These are phyloP conservation scores for Pangasius larnaudii DNA, from an alignment of 2,797 vertebrate species.

Conservation along the genomic window DNA sequence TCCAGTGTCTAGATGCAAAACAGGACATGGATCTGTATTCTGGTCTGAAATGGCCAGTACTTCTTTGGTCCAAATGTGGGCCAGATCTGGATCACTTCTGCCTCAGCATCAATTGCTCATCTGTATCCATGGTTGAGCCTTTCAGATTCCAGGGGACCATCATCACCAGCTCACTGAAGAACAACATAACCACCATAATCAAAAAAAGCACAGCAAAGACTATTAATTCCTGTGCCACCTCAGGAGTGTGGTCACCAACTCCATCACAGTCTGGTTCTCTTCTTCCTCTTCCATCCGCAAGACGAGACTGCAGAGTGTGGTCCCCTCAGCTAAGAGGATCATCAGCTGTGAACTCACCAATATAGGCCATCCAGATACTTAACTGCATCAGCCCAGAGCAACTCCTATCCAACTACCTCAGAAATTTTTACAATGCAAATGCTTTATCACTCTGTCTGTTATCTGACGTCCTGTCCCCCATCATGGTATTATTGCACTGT, in stretches of 20 bases:
- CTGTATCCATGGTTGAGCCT: neutral
- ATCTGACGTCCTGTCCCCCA: neutral
- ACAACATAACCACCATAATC: neutral
- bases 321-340: neutral
- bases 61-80: neutral
- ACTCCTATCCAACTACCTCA: neutral
- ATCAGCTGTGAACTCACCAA: neutral
- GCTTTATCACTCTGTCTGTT: neutral
- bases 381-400: neutral
- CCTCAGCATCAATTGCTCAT: neutral
- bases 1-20: neutral
- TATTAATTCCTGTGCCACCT: neutral
- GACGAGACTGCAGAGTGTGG: neutral
- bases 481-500: neutral
- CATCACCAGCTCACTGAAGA: neutral
- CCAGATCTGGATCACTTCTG: constrained; percentile 1
- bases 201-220: neutral
- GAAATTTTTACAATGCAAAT: neutral
- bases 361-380: neutral
- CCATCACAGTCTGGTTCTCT: neutral
- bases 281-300: neutral
- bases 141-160: neutral
- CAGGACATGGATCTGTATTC: neutral
- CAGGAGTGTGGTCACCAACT: neutral
- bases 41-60: neutral